Evolutionary conservation across 1,140 invertebrate species (phyloP), one percentile per base, ranked within the genome.

Genomic region (Tribolium madens): DNA sequence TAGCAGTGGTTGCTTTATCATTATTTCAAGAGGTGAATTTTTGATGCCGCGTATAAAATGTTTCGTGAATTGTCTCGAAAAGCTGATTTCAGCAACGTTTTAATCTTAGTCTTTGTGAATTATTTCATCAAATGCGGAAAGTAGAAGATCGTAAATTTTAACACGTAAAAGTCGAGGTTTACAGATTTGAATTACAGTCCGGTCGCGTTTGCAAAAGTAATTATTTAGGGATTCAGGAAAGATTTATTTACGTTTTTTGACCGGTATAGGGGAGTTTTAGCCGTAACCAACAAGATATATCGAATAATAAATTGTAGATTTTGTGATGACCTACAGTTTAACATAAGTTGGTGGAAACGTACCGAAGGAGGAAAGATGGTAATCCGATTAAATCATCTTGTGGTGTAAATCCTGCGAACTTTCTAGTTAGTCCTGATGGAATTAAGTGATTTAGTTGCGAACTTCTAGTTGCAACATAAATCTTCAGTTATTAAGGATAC

Each of bases 331-430:
- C 18, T 57, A n/a, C 4, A n/a, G n/a, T 3, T 33, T 12, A 12
- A 14, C 18, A 31, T n/a, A 13, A 64, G 21, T 33, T 64, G 57
- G 21, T 57, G 14, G 18, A 57, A 57, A 33, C 21, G 9, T 26
- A 10, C 9, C 12, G 57, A n/a, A 64, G 12, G 31, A 15, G 57
- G 21, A 64, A 57, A 64, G 57, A 64, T 64, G 12, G 9, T 64
- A 64, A 64, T 64, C 57, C 57, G 57, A 64, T 64, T 64, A 64
- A 64, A 14, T 31, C 57, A 64, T 33, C 57, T 64, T 33, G 57
- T 33, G 26, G 57, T 64, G 57, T 33, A 64, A 64, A 64, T 14
- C 26, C 57, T 12, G 57, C 21, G 57, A 64, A 64, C 31, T 64
- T 57, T 21, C 52, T 64, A 64, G 13, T 64, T 64, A 64, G 10